A percentile compares a stretch with the other conserved stretches of the same genome.
Evolutionary conservation across 64 coral and sea anemone species (phyloP).

Genomic region (Montipora foliosa): DNA sequence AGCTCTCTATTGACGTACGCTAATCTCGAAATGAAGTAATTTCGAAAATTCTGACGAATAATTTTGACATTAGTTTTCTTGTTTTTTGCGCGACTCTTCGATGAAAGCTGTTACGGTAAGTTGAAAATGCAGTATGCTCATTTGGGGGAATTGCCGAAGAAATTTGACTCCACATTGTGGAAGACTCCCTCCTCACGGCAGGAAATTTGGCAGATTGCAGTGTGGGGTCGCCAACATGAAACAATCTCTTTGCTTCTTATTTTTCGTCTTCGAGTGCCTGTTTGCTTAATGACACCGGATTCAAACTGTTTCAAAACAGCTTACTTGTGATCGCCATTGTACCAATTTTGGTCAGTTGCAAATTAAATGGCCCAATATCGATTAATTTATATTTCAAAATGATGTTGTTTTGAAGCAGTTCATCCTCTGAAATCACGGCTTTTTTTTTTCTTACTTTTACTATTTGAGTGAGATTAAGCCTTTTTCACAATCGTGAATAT

Average conservation of each 20-base stretch:
- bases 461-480: too few species aligned
- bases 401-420: too few species aligned
- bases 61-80: neutral
- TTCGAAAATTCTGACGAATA: neutral
- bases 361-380: neutral
- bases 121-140: neutral
- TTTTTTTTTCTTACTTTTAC: too few species aligned
- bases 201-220: neutral
- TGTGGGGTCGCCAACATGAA: conserved; percentile 10
- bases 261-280: neutral
- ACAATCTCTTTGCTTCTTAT: neutral
- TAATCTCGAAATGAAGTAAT: neutral
- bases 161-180: too few species aligned
- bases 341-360: neutral
- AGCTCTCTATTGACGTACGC: neutral
- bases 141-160: too few species aligned
- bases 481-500: too few species aligned
- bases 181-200: neutral
- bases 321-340: neutral
- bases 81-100: neutral
- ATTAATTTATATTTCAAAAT: neutral
- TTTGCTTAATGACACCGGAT: neutral
- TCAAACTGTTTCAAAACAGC: neutral
- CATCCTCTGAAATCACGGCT: too few species aligned
- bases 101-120: neutral